These are phyloP conservation scores for Carapus acus DNA, from an alignment of 2,797 vertebrate species.

Conservation along the genomic window DNA sequence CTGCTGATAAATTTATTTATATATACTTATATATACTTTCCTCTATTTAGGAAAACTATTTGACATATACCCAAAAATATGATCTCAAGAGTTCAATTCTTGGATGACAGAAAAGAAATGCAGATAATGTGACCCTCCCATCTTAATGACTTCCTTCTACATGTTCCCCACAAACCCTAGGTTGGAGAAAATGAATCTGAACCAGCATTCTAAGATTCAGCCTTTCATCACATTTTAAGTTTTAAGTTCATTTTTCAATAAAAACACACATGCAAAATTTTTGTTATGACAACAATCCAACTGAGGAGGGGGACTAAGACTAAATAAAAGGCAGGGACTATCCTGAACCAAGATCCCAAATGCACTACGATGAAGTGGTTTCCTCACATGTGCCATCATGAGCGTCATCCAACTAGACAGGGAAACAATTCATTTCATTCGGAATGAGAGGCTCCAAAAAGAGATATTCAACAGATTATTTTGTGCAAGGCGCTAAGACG, in stretches of 20 bases:
- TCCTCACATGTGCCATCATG: constrained; percentile 75
- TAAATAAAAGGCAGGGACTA: constrained; percentile 11
- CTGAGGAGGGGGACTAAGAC: constrained; percentile 42
- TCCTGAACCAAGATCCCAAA: constrained; percentile 34
- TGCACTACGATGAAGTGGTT: constrained; percentile 69
- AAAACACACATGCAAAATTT: constrained; percentile 83
- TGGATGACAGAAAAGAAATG: constrained; percentile 76
- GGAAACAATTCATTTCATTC: constrained; percentile 56
- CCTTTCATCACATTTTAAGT: constrained; percentile 64
- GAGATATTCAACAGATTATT: not conserved
- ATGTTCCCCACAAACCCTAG: constrained; percentile 56
- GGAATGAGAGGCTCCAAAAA: constrained; percentile 25
- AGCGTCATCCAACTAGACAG: constrained; percentile 2
- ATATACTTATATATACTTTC: constrained; percentile 69
- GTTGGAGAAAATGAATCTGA: constrained; percentile 68
- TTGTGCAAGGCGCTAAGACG: not conserved
- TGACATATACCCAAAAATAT: constrained; percentile 81
- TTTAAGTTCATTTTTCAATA: constrained; percentile 52
- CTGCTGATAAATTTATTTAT: constrained; percentile 52
- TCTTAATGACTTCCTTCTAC: constrained; percentile 68
- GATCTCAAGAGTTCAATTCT: constrained; percentile 84
- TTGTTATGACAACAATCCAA: constrained; percentile 71
- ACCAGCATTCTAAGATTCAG: constrained; percentile 56
- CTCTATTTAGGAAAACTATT: constrained; percentile 89
- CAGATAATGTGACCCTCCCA: constrained; percentile 43